Conservation (phyloP, 92 coral and sea anemone species). For the Epizoanthus rinbou region DNA sequence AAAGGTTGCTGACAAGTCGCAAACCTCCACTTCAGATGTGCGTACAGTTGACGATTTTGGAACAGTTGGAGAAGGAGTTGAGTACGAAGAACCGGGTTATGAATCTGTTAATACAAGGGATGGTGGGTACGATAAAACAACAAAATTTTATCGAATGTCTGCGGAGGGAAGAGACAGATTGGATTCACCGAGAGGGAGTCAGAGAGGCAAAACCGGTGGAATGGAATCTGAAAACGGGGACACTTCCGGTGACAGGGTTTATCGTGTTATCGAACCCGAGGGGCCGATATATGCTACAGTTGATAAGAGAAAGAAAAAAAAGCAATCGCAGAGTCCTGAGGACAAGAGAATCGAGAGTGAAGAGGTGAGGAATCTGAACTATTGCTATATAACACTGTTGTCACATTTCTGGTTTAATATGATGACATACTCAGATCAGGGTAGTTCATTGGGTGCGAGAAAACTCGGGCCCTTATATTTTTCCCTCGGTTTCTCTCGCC, state of each 20-base stretch:
- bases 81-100: conserved; percentile 59
- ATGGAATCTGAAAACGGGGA: conserved; percentile 9
- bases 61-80: conserved; percentile 31
- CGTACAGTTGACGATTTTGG: neutral
- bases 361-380: conserved; percentile 8
- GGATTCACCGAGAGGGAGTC: conserved; percentile 17
- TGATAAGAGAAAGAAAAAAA: conserved; percentile 68
- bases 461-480: no score
- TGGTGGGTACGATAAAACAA: conserved; percentile 61
- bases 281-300: conserved; percentile 76
- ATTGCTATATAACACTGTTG: no score
- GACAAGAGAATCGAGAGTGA: conserved; percentile 36
- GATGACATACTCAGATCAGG: no score
- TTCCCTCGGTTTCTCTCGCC: no score
- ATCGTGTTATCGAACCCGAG: conserved; percentile 60
- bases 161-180: conserved; percentile 16
- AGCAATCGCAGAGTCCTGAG: conserved; percentile 7
- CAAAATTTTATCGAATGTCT: conserved; percentile 54
- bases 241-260: conserved; percentile 42
- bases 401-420: no score
- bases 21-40: neutral
- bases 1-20: conserved; percentile 30
- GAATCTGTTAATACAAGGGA: conserved; percentile 57
- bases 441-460: no score
- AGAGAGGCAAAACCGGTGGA: conserved; percentile 30